Evolutionary conservation across 2,797 vertebrate genomes (phyloP).

Genomic region (Chelon auratus): DNA sequence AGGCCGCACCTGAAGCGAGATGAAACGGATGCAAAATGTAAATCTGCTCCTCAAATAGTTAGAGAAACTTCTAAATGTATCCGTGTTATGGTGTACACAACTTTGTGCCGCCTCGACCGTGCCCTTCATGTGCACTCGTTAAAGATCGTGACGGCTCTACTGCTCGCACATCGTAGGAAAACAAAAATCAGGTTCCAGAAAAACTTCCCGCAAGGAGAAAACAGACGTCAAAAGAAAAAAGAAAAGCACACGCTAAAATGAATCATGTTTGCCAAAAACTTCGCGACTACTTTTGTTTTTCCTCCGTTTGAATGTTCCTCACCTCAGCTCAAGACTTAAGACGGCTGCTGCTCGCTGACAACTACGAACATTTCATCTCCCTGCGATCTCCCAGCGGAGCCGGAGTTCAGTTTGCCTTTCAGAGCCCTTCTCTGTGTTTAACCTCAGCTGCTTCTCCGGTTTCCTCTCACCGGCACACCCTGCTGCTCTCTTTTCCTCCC

Average conservation of each 20-base stretch:
- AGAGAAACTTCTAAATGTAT: conserved; percentile 40
- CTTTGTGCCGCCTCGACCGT: not conserved
- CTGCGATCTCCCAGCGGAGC: conserved; percentile 47
- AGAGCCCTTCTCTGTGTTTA: conserved; percentile 58
- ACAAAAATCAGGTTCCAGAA: conserved; percentile 10
- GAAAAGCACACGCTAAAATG: conserved; percentile 9
- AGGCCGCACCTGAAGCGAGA: conserved; percentile 7
- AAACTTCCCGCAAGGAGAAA: conserved; percentile 23
- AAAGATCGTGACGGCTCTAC: conserved; percentile 14
- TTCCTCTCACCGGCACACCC: conserved; percentile 42
- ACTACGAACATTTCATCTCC: conserved; percentile 62
- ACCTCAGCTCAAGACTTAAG: conserved; percentile 49
- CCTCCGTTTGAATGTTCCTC: conserved; percentile 25
- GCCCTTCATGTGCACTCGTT: conserved; percentile 28
- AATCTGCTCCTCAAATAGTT: conserved; percentile 26
- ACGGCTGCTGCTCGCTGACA: conserved; percentile 72
- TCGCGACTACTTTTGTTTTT: conserved; percentile 47
- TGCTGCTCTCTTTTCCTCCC: conserved; percentile 33
- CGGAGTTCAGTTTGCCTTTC: conserved; percentile 67
- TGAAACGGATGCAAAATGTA: conserved; percentile 39
- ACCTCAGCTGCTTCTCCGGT: conserved; percentile 43
- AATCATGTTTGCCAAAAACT: conserved; percentile 48
- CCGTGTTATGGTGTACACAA: conserved; percentile 16
- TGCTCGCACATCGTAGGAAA: conserved; percentile 14
- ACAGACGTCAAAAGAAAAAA: conserved; percentile 32